A percentile compares a stretch with the other conserved stretches of the same genome.
These are phyloP conservation scores for Bimastos eiseni DNA, from an alignment of 2,888 invertebrate genomes.

Conservation along the genomic window DNA sequence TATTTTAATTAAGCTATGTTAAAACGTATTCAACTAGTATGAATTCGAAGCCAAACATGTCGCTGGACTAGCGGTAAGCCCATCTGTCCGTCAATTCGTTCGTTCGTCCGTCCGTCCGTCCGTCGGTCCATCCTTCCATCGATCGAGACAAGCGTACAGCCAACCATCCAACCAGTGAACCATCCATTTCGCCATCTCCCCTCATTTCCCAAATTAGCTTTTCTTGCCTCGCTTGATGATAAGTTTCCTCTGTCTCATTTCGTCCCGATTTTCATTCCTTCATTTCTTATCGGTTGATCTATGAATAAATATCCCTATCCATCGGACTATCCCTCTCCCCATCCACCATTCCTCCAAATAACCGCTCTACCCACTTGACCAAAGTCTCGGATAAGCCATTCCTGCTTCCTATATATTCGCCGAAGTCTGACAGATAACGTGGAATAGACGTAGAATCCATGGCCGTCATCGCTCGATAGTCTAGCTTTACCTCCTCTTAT, in stretches of 20 bases:
- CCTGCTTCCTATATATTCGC: not conserved
- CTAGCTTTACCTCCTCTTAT: not conserved
- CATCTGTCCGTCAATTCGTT: not conserved
- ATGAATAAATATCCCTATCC: not conserved
- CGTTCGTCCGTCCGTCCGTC: not conserved
- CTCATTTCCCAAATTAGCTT: not conserved
- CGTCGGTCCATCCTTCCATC: not conserved
- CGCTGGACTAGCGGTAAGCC: too few relatives aligned
- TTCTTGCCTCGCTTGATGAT: not conserved
- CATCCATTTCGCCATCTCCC: not conserved
- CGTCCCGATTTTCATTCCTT: not conserved
- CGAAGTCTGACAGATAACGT: not conserved
- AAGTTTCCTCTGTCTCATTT: conserved; percentile 1
- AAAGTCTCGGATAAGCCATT: not conserved
- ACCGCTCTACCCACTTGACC: not conserved
- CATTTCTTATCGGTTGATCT: not conserved
- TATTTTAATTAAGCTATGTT: too few relatives aligned
- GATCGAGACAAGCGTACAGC: not conserved
- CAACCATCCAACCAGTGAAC: not conserved
- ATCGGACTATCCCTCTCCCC: not conserved
- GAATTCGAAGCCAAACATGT: too few relatives aligned
- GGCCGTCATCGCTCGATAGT: not conserved
- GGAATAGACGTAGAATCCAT: conserved; percentile 6
- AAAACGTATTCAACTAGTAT: too few relatives aligned
- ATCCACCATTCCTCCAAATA: not conserved